These are phyloP conservation scores for Charadrius vociferus DNA, from an alignment of 2,113 vertebrate genomes.

Conservation along the genomic window DNA sequence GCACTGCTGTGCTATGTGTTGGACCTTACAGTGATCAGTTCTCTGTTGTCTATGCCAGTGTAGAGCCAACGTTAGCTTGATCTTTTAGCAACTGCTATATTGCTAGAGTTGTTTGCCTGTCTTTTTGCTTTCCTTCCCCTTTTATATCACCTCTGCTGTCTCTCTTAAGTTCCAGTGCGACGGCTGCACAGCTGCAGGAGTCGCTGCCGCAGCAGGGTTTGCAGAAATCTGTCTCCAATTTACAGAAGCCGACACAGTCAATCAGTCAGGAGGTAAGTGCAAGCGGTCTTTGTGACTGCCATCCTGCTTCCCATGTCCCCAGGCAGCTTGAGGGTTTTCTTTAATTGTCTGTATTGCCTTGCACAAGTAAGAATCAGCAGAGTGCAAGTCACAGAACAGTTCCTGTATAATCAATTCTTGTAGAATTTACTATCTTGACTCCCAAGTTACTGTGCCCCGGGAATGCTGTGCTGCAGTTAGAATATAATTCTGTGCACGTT, in stretches of 20 bases:
- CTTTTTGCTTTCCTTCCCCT: not conserved
- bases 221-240: conserved; percentile 99
- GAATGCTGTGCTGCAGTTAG: not conserved
- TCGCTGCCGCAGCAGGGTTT: conserved; percentile 97
- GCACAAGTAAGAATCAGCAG: not conserved
- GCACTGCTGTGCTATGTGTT: not conserved
- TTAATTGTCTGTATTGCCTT: not conserved
- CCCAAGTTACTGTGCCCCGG: not conserved
- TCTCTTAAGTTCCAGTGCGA: conserved; percentile 89
- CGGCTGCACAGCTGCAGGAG: conserved; percentile 95
- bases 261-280: conserved; percentile 90
- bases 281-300: not conserved
- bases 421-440: not conserved
- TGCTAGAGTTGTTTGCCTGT: not conserved
- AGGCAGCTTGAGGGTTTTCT: not conserved
- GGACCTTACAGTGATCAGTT: not conserved
- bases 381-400: not conserved
- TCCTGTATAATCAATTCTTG: not conserved
- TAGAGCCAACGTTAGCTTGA: not conserved
- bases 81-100: not conserved
- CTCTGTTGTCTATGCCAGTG: not conserved
- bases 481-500: not conserved
- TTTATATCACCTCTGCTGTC: not conserved
- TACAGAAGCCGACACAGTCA: conserved; percentile 93
- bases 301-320: not conserved